These are phyloP conservation scores for Oryctolagus cuniculus DNA, from an alignment of 2,113 vertebrate species.

Conservation along the genomic window mOryCun1.1 NC_091453.1:101980501-101981000, in stretches of 20 bases:
- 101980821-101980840: background rate
- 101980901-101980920: background rate
- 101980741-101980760: background rate
- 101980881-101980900: background rate
- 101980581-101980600: background rate
- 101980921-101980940: slow-evolving; percentile 28
- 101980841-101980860: background rate
- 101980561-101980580: background rate
- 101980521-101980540: background rate
- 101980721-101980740: background rate
- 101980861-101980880: background rate
- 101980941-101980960: slow-evolving; percentile 17
- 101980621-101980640: background rate
- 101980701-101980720: background rate
- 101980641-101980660: background rate
- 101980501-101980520: no score
- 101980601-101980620: background rate
- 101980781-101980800: background rate
- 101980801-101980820: background rate
- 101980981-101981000: background rate
- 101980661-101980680: background rate
- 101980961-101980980: background rate
- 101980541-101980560: background rate
- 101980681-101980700: background rate
- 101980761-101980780: background rate